Evolutionary conservation across 1,140 invertebrate species (phyloP).

Genomic region (Hyles euphorbiae): DNA sequence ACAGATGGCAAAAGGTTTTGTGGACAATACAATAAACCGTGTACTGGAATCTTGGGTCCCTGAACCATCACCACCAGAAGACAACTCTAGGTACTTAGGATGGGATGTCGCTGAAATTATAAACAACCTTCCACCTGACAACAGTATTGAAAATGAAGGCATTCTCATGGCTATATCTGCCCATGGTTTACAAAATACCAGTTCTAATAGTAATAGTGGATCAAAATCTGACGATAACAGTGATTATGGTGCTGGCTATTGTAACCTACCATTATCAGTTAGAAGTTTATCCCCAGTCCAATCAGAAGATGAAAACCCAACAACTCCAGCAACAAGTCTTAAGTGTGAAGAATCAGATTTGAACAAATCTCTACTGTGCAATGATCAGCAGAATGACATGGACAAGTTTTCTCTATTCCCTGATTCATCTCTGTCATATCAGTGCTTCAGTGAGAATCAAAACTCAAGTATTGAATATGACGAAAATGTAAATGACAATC

Average conservation of each 20-base stretch:
- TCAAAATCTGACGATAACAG: constrained; percentile 9
- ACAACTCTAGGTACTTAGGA: constrained; percentile 53
- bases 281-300: constrained; percentile 34
- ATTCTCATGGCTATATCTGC: constrained; percentile 80
- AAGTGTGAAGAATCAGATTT: constrained; percentile 3
- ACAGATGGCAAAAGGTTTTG: constrained; percentile 79
- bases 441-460: constrained; percentile 45
- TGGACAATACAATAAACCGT: constrained; percentile 84
- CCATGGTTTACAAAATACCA: constrained; percentile 76
- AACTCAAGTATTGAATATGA: constrained; percentile 32
- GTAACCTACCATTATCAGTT: constrained; percentile 21
- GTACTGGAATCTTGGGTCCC: constrained; percentile 80
- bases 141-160: constrained; percentile 80
- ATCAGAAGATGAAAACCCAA: constrained; percentile 35
- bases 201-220: constrained; percentile 26
- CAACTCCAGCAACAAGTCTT: neutral
- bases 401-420: constrained; percentile 37
- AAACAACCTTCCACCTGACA: constrained; percentile 73
- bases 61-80: constrained; percentile 57
- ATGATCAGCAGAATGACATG: constrained; percentile 36
- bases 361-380: constrained; percentile 16
- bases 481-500: constrained; percentile 39
- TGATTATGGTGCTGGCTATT: constrained; percentile 12
- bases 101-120: constrained; percentile 74
- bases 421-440: constrained; percentile 39